Conservation (phyloP, 1,140 invertebrate species). For the Heliconius melpomene region DNA sequence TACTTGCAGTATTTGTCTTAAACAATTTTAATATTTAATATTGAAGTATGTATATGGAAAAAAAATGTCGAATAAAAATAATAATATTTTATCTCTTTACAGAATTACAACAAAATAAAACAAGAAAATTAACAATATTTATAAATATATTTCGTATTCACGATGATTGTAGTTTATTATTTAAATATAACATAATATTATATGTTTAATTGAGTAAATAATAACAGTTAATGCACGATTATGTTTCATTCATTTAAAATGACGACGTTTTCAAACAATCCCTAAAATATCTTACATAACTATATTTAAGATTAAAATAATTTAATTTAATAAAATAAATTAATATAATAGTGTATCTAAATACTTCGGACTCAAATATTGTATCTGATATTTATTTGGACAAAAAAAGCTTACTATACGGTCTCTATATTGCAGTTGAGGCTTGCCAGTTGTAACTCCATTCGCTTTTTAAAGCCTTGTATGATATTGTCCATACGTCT, state of each 20-base stretch:
- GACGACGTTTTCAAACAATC: too few species aligned
- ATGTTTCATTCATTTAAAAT: not conserved
- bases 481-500: conserved; percentile 66
- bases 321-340: not conserved
- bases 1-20: too few species aligned
- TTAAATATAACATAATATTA: conserved; percentile 51
- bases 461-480: conserved; percentile 62
- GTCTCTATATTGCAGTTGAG: conserved; percentile 71
- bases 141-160: conserved; percentile 17
- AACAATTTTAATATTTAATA: not conserved
- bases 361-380: not conserved
- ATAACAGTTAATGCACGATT: not conserved
- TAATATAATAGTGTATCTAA: not conserved
- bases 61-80: too few species aligned
- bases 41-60: too few species aligned
- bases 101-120: conserved; percentile 53
- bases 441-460: conserved; percentile 66
- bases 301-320: not conserved
- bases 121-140: conserved; percentile 26
- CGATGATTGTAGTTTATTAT: conserved; percentile 30
- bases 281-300: not conserved
- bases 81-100: conserved; percentile 26
- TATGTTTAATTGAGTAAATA: not conserved
- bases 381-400: not conserved
- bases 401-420: conserved; percentile 43